phyloP scores from a whole-genome alignment of 2,888 invertebrate species.

The Ormyrus rosae region DNA sequence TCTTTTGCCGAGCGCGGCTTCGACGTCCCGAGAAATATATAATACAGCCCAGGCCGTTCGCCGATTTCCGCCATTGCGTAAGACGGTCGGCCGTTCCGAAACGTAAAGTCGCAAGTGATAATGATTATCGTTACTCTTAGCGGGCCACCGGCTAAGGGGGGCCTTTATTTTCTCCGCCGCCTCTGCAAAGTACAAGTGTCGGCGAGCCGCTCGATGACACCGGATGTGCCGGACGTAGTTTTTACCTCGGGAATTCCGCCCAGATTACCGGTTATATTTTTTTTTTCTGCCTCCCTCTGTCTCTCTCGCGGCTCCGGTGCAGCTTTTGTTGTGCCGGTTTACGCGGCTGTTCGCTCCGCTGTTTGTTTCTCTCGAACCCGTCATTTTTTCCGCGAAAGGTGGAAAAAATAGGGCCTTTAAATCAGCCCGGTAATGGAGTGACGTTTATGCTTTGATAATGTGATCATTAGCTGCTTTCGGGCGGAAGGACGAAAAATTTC shows the following conservation, averaged over 20 bases:
- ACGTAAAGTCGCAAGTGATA: slow-evolving; percentile 31
- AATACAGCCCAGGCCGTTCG: slow-evolving; percentile 5
- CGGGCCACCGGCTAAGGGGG: background rate
- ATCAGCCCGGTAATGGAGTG: background rate
- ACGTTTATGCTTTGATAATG: slow-evolving; percentile 33
- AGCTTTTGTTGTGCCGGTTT: no score
- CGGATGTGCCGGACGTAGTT: slow-evolving; percentile 23
- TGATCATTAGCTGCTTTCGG: background rate
- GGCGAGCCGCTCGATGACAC: slow-evolving; percentile 15
- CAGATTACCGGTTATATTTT: background rate
- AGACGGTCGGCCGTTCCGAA: slow-evolving; percentile 24
- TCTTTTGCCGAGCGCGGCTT: background rate
- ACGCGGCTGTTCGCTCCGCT: no score
- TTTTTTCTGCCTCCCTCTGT: no score
- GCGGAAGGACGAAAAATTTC: background rate
- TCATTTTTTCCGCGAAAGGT: no score
- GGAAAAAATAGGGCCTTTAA: background rate
- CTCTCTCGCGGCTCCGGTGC: no score
- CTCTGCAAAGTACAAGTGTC: background rate
- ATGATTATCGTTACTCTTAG: slow-evolving; percentile 12
- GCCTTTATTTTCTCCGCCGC: no score
- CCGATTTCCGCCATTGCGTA: slow-evolving; percentile 43
- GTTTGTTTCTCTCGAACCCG: no score
- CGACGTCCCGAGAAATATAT: background rate
- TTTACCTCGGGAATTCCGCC: background rate